Conservation (phyloP, 2,888 invertebrate species). For the Gastrophysa polygoni region DNA sequence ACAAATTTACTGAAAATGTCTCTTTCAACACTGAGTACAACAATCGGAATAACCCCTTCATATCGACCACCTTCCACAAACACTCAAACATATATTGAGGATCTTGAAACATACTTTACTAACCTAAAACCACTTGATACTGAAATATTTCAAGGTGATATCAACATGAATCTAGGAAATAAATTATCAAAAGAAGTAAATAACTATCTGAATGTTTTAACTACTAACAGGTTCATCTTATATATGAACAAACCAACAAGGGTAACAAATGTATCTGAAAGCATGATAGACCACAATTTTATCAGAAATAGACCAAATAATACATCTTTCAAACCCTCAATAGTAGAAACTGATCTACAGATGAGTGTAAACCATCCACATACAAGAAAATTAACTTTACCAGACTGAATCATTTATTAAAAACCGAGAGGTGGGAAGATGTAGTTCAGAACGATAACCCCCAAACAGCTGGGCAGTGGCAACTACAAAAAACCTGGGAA, state of each 20-base stretch:
- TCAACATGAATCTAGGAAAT: not conserved
- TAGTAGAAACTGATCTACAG: not conserved
- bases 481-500: conserved; percentile 6
- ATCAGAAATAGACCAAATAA: not conserved
- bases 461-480: not conserved
- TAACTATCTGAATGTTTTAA: not conserved
- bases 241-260: not conserved
- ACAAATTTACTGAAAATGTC: not conserved
- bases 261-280: not conserved
- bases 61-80: conserved; percentile 2
- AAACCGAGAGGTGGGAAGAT: not conserved
- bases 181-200: not conserved
- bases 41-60: not conserved
- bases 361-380: not conserved
- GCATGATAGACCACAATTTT: not conserved
- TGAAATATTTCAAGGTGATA: not conserved
- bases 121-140: not conserved
- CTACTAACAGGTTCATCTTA: not conserved
- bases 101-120: not conserved
- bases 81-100: not conserved
- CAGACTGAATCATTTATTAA: not conserved
- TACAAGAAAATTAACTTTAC: not conserved
- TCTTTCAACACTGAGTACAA: not conserved
- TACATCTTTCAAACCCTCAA: not conserved
- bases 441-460: not conserved